Base-by-base conservation (phyloP, 2,888 invertebrate genomes). In the Plagiodera versicolora region DNA sequence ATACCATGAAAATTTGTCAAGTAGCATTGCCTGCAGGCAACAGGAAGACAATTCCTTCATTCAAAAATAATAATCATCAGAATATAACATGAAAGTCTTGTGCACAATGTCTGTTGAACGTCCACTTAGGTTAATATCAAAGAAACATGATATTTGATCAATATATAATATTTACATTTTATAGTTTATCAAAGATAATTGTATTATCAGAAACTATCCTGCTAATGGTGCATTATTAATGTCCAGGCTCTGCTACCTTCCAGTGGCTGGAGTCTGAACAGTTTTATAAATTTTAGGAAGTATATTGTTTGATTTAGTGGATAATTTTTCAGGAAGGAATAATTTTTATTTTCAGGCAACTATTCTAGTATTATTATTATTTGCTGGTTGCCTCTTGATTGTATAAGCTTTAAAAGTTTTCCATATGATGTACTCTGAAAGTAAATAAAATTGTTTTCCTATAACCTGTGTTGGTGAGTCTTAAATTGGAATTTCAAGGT, bases 391-490 rank as follows among this genome's bases (percentile, higher is more conserved):
- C 70, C 73, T 73, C 69, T 71, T 14, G 67, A 70, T 70, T 75
- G 70, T 75, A 72, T 71, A 74, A 76, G 75, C 74, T 75, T 76
- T 76, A 76, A 75, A 72, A 73, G 8, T 76, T 75, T 75, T 72
- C 74, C 71, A 72, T 73, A 74, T 73, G 67, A 69, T 75, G 75
- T 76, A 76, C 75, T 67, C 71, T 74, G 70, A 74, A 73, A 68
- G 67, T 70, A 64, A 74, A 75, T 74, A 74, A 72, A 75, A 74
- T 73, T 75, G 75, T 75, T 76, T 76, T 75, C 76, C 74, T 74
- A 74, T 75, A 75, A 64, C 54, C 17, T 59, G 58, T 61, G 19
- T 58, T 32, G 32, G 35, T 60, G 45, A 53, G 44, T 53, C 14
- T 39, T n/a, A 11, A 39, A 39, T 32, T 14, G 39, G 39, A 39